Conservation (phyloP, 2,113 vertebrate species). For the Sinocyclocheilus anshuiensis region DNA sequence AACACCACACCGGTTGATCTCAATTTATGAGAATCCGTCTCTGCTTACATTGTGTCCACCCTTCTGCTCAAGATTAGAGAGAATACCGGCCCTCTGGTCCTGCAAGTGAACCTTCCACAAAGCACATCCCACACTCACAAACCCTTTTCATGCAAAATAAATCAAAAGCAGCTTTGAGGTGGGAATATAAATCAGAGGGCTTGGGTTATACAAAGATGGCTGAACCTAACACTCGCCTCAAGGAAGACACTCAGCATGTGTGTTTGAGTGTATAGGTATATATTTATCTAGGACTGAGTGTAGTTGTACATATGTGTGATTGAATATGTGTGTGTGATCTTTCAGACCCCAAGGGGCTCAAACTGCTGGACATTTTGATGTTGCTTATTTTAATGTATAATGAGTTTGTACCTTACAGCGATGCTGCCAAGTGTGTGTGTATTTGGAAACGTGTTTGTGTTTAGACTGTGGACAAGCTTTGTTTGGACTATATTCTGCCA, state of each 20-base stretch:
- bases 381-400: conserved; percentile 64
- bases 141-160: conserved; percentile 56
- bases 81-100: conserved; percentile 5
- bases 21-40: conserved; percentile 11
- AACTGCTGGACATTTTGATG: conserved; percentile 62
- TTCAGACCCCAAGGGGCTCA: conserved; percentile 47
- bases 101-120: conserved; percentile 8
- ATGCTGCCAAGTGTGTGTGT: conserved; percentile 62
- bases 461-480: background rate
- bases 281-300: conserved; percentile 47
- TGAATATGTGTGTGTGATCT: conserved; percentile 42
- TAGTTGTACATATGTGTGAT: conserved; percentile 62
- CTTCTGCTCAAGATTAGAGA: background rate
- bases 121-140: conserved; percentile 22
- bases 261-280: conserved; percentile 40
- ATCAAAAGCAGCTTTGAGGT: conserved; percentile 55
- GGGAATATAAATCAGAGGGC: conserved; percentile 43
- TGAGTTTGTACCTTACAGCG: conserved; percentile 66
- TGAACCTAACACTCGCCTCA: conserved; percentile 54
- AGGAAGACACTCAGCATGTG: conserved; percentile 20
- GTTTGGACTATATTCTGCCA: background rate
- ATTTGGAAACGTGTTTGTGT: background rate
- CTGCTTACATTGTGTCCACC: background rate
- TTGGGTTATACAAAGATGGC: conserved; percentile 56
- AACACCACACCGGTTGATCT: conserved; percentile 6